Evolutionary conservation across 2,888 invertebrate species (phyloP), one percentile per base, ranked within the genome.

Genomic region (Drosophila algonquin): DNA sequence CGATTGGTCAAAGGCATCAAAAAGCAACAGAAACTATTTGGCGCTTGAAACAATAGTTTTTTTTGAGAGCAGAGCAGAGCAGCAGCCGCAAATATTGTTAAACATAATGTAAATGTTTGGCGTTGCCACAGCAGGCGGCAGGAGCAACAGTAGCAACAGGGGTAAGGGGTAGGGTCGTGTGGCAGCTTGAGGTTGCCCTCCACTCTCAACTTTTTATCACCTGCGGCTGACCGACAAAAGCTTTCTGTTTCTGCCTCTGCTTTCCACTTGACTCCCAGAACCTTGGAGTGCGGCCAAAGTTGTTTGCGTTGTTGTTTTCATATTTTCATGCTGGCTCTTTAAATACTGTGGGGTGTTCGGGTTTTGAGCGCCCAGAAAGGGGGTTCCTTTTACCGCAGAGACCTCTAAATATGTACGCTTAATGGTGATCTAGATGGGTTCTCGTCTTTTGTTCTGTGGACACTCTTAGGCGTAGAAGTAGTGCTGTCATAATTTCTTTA

Each of bases 21-120:
- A 30, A 44, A 60, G 18, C 8, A 46, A 10, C 32, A 75, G 64
- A 80, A 81, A 85, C 86, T 79, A 85, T 82, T 82, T 82, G 58
- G 69, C 65, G 45, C 56, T 65, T 73, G 50, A 62, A 55, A 70
- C 75, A 76, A 53, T 47, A 35, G 46, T 67, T 45, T 44, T 44
- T 63, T 73, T 40, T 40, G 74, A 61, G 69, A 57, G 62, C 77
- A 63, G 63, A 21, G 21, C 21, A 21, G 67, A 57, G 62, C 77
- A 63, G 63, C 65, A 46, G 74, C 81, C 80, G 35, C 81, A 81
- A 81, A 77, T 75, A 72, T 52, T 83, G 79, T 82, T 73, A 76
- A 75, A 82, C 70, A 64, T 78, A 69, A 80, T 80, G 78, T 69
- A 78, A 78, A 82, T 72, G 69, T 57, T 75, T 73, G 59, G 52